Base-by-base conservation (phyloP, 2,113 vertebrate species). In the Malurus cyaneus region DNA sequence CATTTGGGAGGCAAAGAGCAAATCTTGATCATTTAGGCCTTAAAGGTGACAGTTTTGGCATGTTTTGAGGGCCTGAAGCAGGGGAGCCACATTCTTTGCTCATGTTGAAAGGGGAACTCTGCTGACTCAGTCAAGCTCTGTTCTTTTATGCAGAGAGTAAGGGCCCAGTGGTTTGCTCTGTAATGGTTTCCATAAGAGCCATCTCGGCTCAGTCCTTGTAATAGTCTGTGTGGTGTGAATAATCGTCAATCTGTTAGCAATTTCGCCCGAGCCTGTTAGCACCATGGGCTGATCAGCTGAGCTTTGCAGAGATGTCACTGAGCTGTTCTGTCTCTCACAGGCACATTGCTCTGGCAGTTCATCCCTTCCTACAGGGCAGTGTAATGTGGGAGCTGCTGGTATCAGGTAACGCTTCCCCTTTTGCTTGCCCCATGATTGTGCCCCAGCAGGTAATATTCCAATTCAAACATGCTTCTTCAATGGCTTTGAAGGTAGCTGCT, bases 171-270 rank as follows among this genome's bases (percentile, higher is more conserved):
- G 49, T 89, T 92, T 92, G 42, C 67, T 88, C 52, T 86, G 28
- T 95, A 96, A 93, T 89, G 71, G 44, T 86, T 95, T 95, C 94
- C 94, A 83, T 71, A 92, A 95, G 71, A 86, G 79, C 64, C 20
- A 64, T 3, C 57, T 89, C 70, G 2, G 50, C 71, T 77, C 74
- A 18, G 26, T 20, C 62, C 29, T 34, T 50, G 8, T 80, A 73
- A 88, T 34, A 49, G 56, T 11, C 62, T 60, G n/a, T 36, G 65
- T 62, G 88, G 69, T 65, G 76, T 93, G 92, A 93, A 86, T 80
- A 86, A 88, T 71, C 1, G 0, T 65, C 72, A 88, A 66, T 73
- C 94, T 95, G 93, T 89, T 95, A 59, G 56, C 81, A 94, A 86
- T 97, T 96, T 81, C 67, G 72, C 83, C 72, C 46, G 47, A 76